Conservation (phyloP, 2,888 invertebrate species). For the Pristionchus arcanus region DNA sequence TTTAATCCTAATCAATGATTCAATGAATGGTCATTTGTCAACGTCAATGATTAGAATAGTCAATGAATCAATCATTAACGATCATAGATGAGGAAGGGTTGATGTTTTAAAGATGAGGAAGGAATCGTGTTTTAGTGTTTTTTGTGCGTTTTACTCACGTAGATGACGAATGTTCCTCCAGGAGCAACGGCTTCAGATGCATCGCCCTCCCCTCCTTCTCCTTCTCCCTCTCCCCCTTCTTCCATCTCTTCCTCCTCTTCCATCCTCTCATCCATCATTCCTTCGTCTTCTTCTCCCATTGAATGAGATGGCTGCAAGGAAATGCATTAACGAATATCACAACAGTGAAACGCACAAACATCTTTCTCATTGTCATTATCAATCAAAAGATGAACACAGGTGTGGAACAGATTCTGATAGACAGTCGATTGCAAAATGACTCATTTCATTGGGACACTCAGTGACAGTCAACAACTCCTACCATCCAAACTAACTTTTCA, state of each 20-base stretch:
- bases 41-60: too few species aligned
- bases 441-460: too few species aligned
- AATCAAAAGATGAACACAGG: neutral
- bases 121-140: too few species aligned
- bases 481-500: neutral
- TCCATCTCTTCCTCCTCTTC: neutral
- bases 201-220: neutral
- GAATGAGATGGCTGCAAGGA: neutral
- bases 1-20: too few species aligned
- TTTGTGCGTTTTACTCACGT: too few species aligned
- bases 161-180: neutral
- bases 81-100: too few species aligned
- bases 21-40: too few species aligned
- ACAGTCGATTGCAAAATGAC: too few species aligned
- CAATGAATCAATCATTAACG: too few species aligned
- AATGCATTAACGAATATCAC: neutral
- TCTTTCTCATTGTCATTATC: neutral
- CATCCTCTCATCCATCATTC: neutral
- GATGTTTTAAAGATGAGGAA: too few species aligned
- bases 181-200: neutral
- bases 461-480: too few species aligned
- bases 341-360: neutral
- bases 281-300: neutral
- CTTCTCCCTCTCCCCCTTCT: neutral
- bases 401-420: too few species aligned